Evolutionary conservation across 2,113 vertebrate species (phyloP), one percentile per base, ranked within the genome.

Genomic region (Hymenochirus boettgeri): DNA sequence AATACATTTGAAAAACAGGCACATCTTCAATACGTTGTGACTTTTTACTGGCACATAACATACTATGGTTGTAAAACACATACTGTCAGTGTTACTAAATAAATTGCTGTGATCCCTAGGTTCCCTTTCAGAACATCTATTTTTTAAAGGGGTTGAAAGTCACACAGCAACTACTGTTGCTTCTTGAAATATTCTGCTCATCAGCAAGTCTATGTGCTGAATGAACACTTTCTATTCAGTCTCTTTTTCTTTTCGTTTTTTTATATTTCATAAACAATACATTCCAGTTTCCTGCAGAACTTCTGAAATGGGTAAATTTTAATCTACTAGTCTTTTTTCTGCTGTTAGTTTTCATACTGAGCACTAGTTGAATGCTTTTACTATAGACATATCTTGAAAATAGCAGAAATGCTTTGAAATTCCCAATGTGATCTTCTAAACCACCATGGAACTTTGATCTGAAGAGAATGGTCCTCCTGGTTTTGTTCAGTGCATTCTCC

Each of bases 371-470:
- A 61, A 70, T 58, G 13, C 22, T 74, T 66, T 66, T 37, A 66
- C 48, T 58, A 45, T 66, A 21, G 55, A 59, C 31, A 51, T 60
- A 3, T 0, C 65, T 10, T 47, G 37, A 39, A 45, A 58, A 70
- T 69, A 54, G 26, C 15, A 51, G 7, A 57, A 52, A 69, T 45
- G 17, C 70, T 72, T 70, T 57, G 53, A 71, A 71, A 71, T 39
- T 55, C 35, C 59, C 18, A 62, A 62, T 67, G 46, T 73, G 64
- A 69, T 54, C 52, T 60, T 37, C 62, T 71, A 65, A n/a, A 47
- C 65, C 65, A 60, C 65, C 21, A 5, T 13, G 62, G 42, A 7
- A 46, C 35, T 69, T 69, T 70, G 21, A 73, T 56, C 55, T 24
- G 56, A 6, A 35, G 35, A 61, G 35, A 54, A 61, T 54, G 10